Evolutionary conservation across 37 sponge, comb jelly and placozoan genomes (phyloP).

Genomic region (Oopsacas minuta): DNA sequence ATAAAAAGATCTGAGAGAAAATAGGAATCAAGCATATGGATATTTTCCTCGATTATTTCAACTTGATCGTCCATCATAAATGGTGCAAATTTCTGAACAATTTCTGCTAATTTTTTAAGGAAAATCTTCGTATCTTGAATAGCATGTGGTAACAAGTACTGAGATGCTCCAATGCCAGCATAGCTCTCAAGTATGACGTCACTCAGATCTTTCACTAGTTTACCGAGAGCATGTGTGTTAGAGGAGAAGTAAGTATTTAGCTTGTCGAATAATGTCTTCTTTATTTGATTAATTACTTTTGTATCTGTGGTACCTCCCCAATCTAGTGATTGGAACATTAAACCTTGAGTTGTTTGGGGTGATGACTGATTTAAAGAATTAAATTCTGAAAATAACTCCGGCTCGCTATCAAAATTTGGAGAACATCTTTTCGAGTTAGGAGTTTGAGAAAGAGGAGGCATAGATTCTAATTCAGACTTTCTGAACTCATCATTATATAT

Average conservation of each 20-base stretch:
- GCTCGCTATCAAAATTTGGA: neutral
- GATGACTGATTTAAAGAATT: neutral
- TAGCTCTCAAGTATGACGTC: slow-evolving; percentile 42
- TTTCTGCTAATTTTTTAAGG: neutral
- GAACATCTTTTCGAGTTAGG: neutral
- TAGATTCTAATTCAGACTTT: neutral
- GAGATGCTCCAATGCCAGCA: slow-evolving; percentile 58
- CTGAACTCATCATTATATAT: neutral
- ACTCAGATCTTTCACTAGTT: slow-evolving; percentile 43
- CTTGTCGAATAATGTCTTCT: neutral
- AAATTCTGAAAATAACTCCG: neutral
- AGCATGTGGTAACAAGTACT: slow-evolving; percentile 64
- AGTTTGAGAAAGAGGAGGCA: neutral
- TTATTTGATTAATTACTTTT: neutral
- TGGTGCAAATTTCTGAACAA: slow-evolving; percentile 19
- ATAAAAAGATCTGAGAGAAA: neutral
- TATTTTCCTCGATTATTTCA: neutral
- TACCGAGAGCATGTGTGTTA: slow-evolving; percentile 41
- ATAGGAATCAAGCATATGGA: neutral
- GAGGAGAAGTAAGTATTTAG: neutral
- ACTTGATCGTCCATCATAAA: neutral
- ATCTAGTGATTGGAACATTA: neutral
- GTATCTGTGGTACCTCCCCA: neutral
- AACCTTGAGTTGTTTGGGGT: neutral
- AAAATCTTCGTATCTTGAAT: slow-evolving; percentile 56